Evolutionary conservation across 1,140 invertebrate genomes (phyloP).

Genomic region (Lineus longissimus): DNA sequence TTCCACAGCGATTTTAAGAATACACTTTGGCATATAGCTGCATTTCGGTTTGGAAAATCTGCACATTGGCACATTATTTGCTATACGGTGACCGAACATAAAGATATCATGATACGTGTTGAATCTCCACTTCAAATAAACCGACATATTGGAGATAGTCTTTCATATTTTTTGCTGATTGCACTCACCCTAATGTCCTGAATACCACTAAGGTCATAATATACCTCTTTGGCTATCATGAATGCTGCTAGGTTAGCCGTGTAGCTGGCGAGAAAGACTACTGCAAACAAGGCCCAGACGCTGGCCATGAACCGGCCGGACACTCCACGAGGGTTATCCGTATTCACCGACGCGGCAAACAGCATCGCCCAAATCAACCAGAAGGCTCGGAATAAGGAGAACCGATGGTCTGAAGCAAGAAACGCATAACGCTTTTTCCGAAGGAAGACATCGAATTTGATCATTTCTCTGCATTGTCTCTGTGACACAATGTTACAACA

Average conservation of each 20-base stretch:
- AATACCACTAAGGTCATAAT: slow-evolving; percentile 87
- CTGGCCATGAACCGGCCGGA: slow-evolving; percentile 92
- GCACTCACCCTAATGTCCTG: slow-evolving; percentile 71
- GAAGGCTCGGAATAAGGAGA: slow-evolving; percentile 93
- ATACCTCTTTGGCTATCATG: slow-evolving; percentile 99
- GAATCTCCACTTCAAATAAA: no score
- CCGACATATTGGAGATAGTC: no score
- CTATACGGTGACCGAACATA: neutral
- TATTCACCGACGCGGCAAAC: slow-evolving; percentile 94
- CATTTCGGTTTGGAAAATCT: no score
- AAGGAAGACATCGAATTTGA: no score
- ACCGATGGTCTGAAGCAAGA: slow-evolving; percentile 62
- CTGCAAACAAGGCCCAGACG: slow-evolving; percentile 95
- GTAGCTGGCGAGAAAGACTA: slow-evolving; percentile 56
- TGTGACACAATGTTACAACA: no score
- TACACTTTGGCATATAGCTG: no score
- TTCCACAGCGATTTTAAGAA: no score
- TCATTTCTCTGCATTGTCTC: no score
- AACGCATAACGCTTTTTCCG: neutral
- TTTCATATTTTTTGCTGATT: neutral
- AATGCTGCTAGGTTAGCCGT: slow-evolving; percentile 77
- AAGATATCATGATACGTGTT: neutral
- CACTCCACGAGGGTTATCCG: slow-evolving; percentile 90
- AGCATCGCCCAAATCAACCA: slow-evolving; percentile 99
- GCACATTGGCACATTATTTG: no score